Evolutionary conservation across 92 coral and sea anemone genomes (phyloP).

Genomic region (Porites rus): DNA sequence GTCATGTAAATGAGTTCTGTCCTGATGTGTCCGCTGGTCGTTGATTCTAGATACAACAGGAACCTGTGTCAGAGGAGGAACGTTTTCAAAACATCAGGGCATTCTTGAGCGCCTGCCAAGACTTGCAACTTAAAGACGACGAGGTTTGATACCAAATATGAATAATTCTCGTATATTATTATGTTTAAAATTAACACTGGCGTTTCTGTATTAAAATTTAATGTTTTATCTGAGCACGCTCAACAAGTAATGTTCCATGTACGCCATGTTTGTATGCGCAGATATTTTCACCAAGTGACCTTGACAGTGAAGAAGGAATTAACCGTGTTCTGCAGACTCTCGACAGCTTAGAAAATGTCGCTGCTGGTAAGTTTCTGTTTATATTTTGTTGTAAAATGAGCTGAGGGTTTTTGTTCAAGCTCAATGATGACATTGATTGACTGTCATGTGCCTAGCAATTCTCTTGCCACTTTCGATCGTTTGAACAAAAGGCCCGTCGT

Average conservation of each 20-base stretch:
- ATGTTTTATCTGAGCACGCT: constrained; percentile 80
- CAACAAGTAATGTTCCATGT: constrained; percentile 32
- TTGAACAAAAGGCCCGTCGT: neutral
- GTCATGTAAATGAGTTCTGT: constrained; percentile 71
- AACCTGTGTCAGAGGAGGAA: constrained; percentile 71
- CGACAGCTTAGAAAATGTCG: constrained; percentile 76
- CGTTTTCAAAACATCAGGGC: constrained; percentile 62
- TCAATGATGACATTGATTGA: constrained; percentile 32
- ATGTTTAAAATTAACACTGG: constrained; percentile 65
- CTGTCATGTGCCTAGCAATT: constrained; percentile 28
- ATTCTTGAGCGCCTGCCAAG: constrained; percentile 84
- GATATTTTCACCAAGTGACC: constrained; percentile 73
- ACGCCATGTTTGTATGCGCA: constrained; percentile 66
- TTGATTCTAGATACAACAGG: constrained; percentile 67
- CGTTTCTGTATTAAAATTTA: constrained; percentile 83
- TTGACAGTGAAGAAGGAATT: constrained; percentile 74
- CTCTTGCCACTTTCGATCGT: no score
- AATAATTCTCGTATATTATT: constrained; percentile 58
- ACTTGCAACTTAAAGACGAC: constrained; percentile 73
- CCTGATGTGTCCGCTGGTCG: constrained; percentile 57
- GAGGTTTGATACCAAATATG: constrained; percentile 80
- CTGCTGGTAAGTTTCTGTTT: constrained; percentile 67
- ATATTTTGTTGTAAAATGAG: constrained; percentile 23
- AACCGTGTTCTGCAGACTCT: constrained; percentile 76
- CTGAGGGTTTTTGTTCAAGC: constrained; percentile 17